Evolutionary conservation across 1,140 invertebrate genomes (phyloP), one percentile per base, ranked within the genome.

Genomic region (Drosophila mayri): DNA sequence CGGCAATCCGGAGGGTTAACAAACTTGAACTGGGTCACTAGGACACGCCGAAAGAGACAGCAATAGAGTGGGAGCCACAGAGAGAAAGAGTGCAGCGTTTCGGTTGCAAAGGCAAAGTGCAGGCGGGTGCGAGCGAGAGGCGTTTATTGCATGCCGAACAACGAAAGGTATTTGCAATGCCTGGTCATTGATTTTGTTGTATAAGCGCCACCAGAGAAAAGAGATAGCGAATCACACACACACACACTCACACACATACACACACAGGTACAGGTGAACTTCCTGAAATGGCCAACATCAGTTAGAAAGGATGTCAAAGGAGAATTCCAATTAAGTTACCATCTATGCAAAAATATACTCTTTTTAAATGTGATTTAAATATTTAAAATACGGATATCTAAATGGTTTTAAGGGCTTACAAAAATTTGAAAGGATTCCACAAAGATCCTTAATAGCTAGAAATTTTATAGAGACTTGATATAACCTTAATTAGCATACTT

Each of bases 1-100:
- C 61, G 55, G 50, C 77, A 25, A 12, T 41, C 66, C 66, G 73
- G 60, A 57, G 76, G 91, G 91, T 92, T 91, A 92, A 92, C 82
- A 91, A 92, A 91, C 91, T 92, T 73, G 58, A 92, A 91, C 67
- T 92, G 50, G 91, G 91, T 92, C 87, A 92, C 81, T 92, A 91
- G 91, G 91, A 86, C 91, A 84, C 76, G 60, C 44, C 70, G 61
- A 82, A 43, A 49, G 66, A 75, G 59, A 57, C 37, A 58, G 60
- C 25, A 18, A 22, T 14, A 76, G 14, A 18, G 22, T 41, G 46
- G 32, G 49, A 47, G 47, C 37, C 52, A 46, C 58, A 32, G 25
- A 16, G 38, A 32, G 30, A 52, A 37, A 25, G 63, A 66, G 12
- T 22, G 35, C 43, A 46, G 25, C 1, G 28, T 37, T 30, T 64